Evolutionary conservation across 2,888 invertebrate genomes (phyloP).

Genomic region (Eilema depressum): DNA sequence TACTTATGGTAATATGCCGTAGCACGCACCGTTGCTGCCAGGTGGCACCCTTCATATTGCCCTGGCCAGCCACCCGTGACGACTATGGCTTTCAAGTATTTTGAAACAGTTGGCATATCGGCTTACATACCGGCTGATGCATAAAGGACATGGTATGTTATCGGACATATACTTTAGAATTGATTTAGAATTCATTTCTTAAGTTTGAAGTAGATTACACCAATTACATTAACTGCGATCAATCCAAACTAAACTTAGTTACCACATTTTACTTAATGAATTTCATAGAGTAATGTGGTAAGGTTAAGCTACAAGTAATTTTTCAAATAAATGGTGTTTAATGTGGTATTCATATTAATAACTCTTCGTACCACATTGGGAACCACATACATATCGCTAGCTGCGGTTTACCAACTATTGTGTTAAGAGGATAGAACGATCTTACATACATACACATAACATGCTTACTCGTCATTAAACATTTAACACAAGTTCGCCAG

Average conservation of each 20-base stretch:
- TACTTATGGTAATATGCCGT: constrained; percentile 45
- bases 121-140: constrained; percentile 38
- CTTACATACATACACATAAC: neutral
- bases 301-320: too few species aligned
- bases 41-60: constrained; percentile 62
- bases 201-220: neutral
- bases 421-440: too few species aligned
- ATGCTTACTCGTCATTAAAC: neutral
- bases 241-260: neutral
- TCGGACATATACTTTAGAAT: constrained; percentile 3
- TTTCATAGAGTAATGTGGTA: neutral
- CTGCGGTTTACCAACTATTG: neutral
- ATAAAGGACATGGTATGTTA: constrained; percentile 9
- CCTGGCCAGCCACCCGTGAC: constrained; percentile 67
- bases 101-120: constrained; percentile 50
- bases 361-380: neutral
- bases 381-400: neutral
- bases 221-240: neutral
- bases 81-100: constrained; percentile 72
- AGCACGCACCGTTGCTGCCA: constrained; percentile 59
- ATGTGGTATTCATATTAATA: neutral
- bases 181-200: too few species aligned
- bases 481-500: neutral
- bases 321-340: too few species aligned
- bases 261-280: neutral